Conservation (phyloP, 2,797 vertebrate species). For the Acipenser oxyrinchus region DNA sequence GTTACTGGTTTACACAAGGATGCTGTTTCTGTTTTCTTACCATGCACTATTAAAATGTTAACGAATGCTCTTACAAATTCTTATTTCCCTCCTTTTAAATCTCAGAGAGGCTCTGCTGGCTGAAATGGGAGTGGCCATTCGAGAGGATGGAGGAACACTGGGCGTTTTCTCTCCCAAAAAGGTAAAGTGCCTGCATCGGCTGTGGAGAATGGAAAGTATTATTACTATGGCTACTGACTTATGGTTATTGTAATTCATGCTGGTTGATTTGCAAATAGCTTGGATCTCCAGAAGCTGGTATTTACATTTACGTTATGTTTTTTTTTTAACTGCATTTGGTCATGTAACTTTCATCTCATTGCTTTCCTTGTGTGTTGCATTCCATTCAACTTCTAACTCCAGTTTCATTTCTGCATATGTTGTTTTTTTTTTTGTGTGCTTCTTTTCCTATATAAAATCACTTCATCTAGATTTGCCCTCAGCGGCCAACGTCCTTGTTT, state of each 20-base stretch:
- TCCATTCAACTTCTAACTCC: constrained; percentile 19
- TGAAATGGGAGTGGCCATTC: constrained; percentile 97
- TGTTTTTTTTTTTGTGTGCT: constrained; percentile 14
- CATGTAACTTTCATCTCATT: not conserved
- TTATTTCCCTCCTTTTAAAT: constrained; percentile 12
- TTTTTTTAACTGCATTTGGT: not conserved
- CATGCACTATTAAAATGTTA: constrained; percentile 10
- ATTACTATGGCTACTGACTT: too few relatives aligned
- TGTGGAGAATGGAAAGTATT: not conserved
- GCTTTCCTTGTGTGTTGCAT: constrained; percentile 18
- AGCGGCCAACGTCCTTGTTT: constrained; percentile 55
- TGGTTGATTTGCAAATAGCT: too few relatives aligned
- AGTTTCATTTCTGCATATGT: constrained; percentile 3
- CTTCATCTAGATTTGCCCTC: constrained; percentile 63
- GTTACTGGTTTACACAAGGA: constrained; percentile 12
- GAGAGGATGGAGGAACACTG: constrained; percentile 94
- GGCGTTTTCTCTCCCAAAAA: constrained; percentile 98
- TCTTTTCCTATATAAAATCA: constrained; percentile 36
- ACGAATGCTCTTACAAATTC: constrained; percentile 7
- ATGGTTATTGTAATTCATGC: too few relatives aligned
- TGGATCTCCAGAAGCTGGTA: not conserved
- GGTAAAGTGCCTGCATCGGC: constrained; percentile 54
- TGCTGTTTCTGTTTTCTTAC: not conserved
- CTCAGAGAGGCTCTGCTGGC: constrained; percentile 88
- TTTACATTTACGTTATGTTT: not conserved